Evolutionary conservation across 1,140 invertebrate species (phyloP), one percentile per base, ranked within the genome.

Genomic region (Dufourea novaeangliae): DNA sequence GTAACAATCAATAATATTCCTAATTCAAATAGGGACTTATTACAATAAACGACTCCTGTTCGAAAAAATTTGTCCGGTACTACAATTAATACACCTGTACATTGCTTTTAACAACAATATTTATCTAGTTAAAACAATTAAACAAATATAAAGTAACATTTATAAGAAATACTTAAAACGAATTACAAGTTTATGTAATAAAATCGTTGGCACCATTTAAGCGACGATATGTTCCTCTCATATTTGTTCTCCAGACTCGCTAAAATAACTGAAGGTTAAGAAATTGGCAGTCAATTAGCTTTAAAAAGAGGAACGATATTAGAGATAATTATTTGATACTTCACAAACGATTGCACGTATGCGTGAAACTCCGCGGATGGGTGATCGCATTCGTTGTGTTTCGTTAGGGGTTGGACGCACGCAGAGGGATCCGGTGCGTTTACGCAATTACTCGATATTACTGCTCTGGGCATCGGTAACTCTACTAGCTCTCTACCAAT

Each of bases 381-480:
- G 74, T 37, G 80, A 63, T 69, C 64, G 44, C 44, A 67, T 81
- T 71, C 73, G 56, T 41, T 74, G 63, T 59, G 64, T 78, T 83
- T 72, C 63, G 79, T 83, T 67, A 52, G 77, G 71, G 76, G 59
- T 46, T 66, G 63, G 80, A 79, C 66, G 27, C 69, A 70, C 80
- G 70, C 80, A 59, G 82, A 77, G 84, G 84, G 79, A 78, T 77
- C 54, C 68, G 78, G 85, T 86, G 85, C 85, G 85, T 87, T 87
- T 85, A 87, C 83, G 83, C 86, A 87, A 87, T 87, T 87, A 87
- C 83, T 85, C 80, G 86, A 87, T 87, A 87, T 87, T 87, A 87
- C 83, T 85, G 86, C 85, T 85, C 83, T 85, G 86, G 85, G 86
- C 78, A 81, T 68, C 84, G 84, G 72, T 87, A 85, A 86, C 85